Evolutionary conservation across 1,140 invertebrate genomes (phyloP).

Genomic region (Goniozus legneri): DNA sequence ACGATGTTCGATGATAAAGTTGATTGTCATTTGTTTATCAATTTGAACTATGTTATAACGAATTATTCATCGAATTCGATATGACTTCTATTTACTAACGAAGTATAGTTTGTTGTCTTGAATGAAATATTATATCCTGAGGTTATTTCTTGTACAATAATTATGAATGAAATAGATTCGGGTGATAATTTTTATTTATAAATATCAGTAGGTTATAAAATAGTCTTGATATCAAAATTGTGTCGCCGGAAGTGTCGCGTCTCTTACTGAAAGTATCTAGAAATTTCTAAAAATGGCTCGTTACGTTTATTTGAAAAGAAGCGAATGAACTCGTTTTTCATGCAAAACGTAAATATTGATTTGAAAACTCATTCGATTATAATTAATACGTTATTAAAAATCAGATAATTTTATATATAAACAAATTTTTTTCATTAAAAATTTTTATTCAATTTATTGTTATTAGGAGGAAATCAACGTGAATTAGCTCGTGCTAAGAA

Average conservation of each 20-base stretch:
- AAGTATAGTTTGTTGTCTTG: neutral
- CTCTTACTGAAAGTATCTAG: neutral
- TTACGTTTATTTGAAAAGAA: neutral
- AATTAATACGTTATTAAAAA: neutral
- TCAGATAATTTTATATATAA: neutral
- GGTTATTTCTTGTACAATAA: slow-evolving; percentile 2
- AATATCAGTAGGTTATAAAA: no score
- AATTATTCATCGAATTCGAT: neutral
- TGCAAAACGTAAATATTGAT: neutral
- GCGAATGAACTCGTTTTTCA: neutral
- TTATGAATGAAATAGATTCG: no score
- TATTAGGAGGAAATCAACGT: slow-evolving; percentile 63
- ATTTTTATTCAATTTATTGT: slow-evolving; percentile 5
- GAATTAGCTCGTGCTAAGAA: slow-evolving; percentile 66
- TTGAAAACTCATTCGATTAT: neutral
- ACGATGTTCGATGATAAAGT: slow-evolving; percentile 5
- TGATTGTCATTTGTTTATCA: neutral
- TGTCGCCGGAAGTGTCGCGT: no score
- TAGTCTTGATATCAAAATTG: no score
- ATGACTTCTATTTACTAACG: neutral
- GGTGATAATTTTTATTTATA: no score
- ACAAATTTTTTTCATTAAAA: neutral
- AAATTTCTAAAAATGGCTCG: neutral
- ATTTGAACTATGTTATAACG: neutral
- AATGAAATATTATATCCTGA: neutral